phyloP scores from a whole-genome alignment of 1,140 invertebrate genomes.

The Ganaspis sp. region DNA sequence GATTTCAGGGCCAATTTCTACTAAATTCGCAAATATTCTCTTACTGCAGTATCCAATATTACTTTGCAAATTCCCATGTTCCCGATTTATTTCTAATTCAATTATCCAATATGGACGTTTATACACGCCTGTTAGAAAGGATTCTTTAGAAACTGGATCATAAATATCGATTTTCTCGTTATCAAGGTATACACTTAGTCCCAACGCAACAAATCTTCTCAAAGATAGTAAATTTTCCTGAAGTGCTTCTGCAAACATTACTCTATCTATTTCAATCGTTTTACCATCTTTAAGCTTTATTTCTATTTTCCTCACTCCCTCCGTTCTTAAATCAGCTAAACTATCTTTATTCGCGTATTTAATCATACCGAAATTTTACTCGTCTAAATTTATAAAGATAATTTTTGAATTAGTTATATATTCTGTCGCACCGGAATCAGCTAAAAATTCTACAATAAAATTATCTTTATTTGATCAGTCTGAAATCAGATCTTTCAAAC shows the following conservation, averaged over 20 bases:
- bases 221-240: background rate
- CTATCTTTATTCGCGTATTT: slow-evolving; percentile 39
- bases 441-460: slow-evolving; percentile 27
- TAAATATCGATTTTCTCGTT: background rate
- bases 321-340: slow-evolving; percentile 15
- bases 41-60: background rate
- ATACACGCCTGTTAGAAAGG: background rate
- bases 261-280: background rate
- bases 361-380: slow-evolving; percentile 17
- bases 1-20: too few relatives aligned
- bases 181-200: background rate
- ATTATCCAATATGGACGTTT: background rate
- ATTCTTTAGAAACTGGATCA: background rate
- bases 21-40: too few relatives aligned
- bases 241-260: background rate
- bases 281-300: background rate
- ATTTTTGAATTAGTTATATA: slow-evolving; percentile 14
- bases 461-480: background rate
- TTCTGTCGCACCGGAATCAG: slow-evolving; percentile 16
- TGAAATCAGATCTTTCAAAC: background rate
- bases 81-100: background rate
- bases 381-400: slow-evolving; percentile 24
- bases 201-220: background rate
- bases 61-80: background rate
- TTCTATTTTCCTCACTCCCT: slow-evolving; percentile 16